Base-by-base conservation (phyloP, 2,888 invertebrate genomes). In the Catocala sponsa region DNA sequence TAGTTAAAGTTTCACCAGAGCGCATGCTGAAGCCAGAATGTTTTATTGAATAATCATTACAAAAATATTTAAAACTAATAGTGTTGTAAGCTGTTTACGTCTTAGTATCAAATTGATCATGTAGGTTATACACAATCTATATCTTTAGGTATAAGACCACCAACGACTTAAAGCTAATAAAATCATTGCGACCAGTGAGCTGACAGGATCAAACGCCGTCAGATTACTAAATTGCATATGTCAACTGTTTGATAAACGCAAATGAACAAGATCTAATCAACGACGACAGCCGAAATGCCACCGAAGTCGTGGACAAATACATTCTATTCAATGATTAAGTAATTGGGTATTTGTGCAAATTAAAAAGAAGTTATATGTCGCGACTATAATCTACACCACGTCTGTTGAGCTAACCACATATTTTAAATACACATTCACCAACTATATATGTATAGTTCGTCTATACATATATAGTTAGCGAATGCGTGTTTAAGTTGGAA, bases 181-280 rank as follows among this genome's bases (percentile, higher is more conserved):
- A 81, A 81, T 80, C 78, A 82, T 76, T 53, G 64, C 62, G 71
- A 69, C 57, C 64, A 70, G 61, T 60, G 62, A 75, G 74, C 71
- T 68, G 66, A 61, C 65, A 69, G 66, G 68, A 74, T 74, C 67
- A 74, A 74, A 72, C 74, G 70, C 69, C 70, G 77, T 76, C 78
- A 72, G 74, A 74, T 80, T 78, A 80, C 70, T 80, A 81, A 82
- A 83, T 79, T 74, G 80, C 79, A 78, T 73, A 76, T 76, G 82
- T 84, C 82, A 76, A 76, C 78, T 65, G 74, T 67, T 79, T 76
- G 82, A 84, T 84, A 82, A 80, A 81, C 77, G 76, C 82, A 80
- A 82, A 83, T 79, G 81, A 78, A 73, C 74, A 64, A 78, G 67
- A 78, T 75, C 70, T 74, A 82, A 82, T 82, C 72, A 60, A 70